Base-by-base conservation (phyloP, 2,888 invertebrate species). In the Acleris sparsana region DNA sequence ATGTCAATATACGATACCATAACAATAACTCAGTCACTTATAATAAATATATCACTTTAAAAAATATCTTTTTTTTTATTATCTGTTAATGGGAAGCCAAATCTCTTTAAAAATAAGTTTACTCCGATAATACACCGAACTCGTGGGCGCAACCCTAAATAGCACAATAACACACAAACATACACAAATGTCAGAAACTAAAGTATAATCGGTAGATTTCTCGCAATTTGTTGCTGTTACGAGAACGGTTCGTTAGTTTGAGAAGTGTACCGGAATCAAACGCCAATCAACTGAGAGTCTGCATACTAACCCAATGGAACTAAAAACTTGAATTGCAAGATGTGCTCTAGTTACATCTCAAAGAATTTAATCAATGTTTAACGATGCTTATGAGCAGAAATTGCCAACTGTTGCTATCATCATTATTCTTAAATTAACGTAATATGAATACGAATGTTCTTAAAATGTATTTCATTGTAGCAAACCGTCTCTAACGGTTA, bases 261-360 rank as follows among this genome's bases (percentile, higher is more conserved):
- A 73, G 86, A 91, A 92, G 81, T 91, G 90, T 91, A 87, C 90
- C 92, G 90, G 89, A 92, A 89, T 88, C 80, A 79, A 85, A 86
- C 75, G 74, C 76, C 84, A 82, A 85, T 87, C 81, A 82, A 81
- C 79, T 83, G 74, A 79, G 79, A 80, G 77, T 51, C 71, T 57
- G 62, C 39, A 62, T 48, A 52, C 29, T 29, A n/a, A 33, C 59
- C 44, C 48, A 49, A 62, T 66, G 39, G 62, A 60, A 67, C 62
- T 67, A 63, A 63, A 46, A 20, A 59, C 55, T 62, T 67, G 29
- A 62, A 58, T 53, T 53, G 49, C 13, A 69, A 73, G 75, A 74
- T 72, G 71, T 77, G 76, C 73, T 79, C 78, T 74, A 77, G 72
- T 81, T 78, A 69, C 75, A 74, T 18, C 60, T 51, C 33, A 22